Base-by-base conservation (phyloP, 2,888 invertebrate genomes). In the Eupithecia vulgata region DNA sequence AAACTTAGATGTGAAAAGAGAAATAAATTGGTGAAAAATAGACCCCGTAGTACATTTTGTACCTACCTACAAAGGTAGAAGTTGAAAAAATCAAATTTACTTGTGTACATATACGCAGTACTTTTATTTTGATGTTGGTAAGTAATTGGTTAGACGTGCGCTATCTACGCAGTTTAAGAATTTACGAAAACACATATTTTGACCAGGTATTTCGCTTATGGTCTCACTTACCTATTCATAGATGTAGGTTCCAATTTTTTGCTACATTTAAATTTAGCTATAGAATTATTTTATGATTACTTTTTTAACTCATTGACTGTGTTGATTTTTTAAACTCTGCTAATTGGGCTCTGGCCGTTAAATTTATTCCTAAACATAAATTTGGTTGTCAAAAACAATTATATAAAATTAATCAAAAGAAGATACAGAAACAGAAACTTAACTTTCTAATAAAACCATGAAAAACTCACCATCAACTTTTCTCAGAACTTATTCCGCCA, bases 391-490 rank as follows among this genome's bases (percentile, higher is more conserved):
- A 0, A 0, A 12, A 52, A 10, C 21, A 17, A 45, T 21, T 10
- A n/a, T 21, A 52, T 48, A 8, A 48, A 48, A n/a, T 48, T 6
- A 48, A 10, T 48, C 40, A 40, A 40, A 10, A 4, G 21, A 21
- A 10, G 1, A 21, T n/a, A 17, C 1, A n/a, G 1, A 48, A 48
- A 52, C 52, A 25, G 1, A 13, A 57, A 52, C 2, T 12, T 10
- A 52, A 25, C 25, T 57, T 57, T 10, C 4, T 3, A 10, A 57
- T 1, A 8, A 10, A 62, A 67, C 21, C 5, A 37, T 61, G 52
- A 25, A 37, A 73, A 68, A 71, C 76, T 76, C 64, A 76, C 76
- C 76, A 6, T n/a, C 13, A 69, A 68, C 52, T 57, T 71, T 71
- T 25, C n/a, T 17, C 30, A 61, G 17, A 34, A 34, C 5, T 61